Conservation (phyloP, 2,888 invertebrate species). For the Stenolophus ochropezus region DNA sequence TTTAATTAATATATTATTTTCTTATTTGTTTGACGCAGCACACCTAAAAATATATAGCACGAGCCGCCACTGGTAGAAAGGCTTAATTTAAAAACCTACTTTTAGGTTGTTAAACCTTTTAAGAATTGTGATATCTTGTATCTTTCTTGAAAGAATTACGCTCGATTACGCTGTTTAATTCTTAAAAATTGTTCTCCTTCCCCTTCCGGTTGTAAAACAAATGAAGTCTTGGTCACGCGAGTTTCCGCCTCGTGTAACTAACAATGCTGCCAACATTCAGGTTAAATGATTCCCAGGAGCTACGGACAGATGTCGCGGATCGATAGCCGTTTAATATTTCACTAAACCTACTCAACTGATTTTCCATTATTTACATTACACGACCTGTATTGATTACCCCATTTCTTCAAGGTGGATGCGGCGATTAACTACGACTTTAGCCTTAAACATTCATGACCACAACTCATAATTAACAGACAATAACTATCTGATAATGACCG, state of each 20-base stretch:
- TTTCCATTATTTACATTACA: conserved; percentile 46
- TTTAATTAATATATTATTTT: too few species aligned
- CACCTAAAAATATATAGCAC: too few species aligned
- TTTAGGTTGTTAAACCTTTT: too few species aligned
- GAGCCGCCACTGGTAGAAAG: too few species aligned
- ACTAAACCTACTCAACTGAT: conserved; percentile 44
- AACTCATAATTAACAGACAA: not conserved
- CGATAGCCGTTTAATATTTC: conserved; percentile 40
- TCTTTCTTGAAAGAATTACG: too few species aligned
- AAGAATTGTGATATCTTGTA: too few species aligned
- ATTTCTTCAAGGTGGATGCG: not conserved
- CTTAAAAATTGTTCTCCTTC: not conserved
- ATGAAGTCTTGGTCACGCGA: conserved; percentile 34
- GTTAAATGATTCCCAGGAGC: conserved; percentile 53
- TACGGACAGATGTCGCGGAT: conserved; percentile 42
- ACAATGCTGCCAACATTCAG: conserved; percentile 49
- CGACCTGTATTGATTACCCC: conserved; percentile 27
- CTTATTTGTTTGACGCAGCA: too few species aligned
- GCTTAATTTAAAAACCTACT: too few species aligned
- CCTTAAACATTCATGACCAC: not conserved
- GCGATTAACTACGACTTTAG: not conserved
- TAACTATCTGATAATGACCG: too few species aligned
- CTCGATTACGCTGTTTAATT: not conserved
- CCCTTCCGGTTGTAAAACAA: not conserved
- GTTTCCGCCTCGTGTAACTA: conserved; percentile 28